phyloP scores from a whole-genome alignment of 2,113 vertebrate genomes.

The Clinocottus analis region DNA sequence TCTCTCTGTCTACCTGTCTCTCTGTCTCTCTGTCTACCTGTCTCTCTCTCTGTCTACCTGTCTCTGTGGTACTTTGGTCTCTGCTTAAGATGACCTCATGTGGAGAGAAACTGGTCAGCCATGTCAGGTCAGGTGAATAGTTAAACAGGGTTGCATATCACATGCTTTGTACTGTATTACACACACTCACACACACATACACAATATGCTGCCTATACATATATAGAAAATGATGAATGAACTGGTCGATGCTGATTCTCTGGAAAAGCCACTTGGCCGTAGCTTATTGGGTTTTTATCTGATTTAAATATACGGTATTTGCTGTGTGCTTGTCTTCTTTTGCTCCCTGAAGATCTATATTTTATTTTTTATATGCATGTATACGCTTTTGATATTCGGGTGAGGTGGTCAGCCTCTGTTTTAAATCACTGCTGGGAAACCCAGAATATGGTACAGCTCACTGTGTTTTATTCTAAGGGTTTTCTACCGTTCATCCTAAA shows the following conservation, averaged over 20 bases:
- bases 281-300: not conserved
- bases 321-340: not conserved
- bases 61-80: constrained; percentile 21
- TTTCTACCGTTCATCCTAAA: not conserved
- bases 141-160: constrained; percentile 48
- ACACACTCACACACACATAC: constrained; percentile 14
- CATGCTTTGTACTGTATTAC: constrained; percentile 37
- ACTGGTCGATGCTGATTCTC: not conserved
- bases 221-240: not conserved
- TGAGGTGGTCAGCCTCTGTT: not conserved
- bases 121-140: constrained; percentile 60
- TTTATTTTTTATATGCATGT: not conserved
- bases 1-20: too few species aligned
- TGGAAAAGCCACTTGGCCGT: too few species aligned
- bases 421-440: not conserved
- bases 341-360: not conserved
- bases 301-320: not conserved
- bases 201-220: not conserved
- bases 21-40: constrained; percentile 30
- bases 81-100: constrained; percentile 45
- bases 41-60: not conserved
- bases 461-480: not conserved
- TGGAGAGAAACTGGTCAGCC: constrained; percentile 43
- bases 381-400: not conserved
- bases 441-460: not conserved